Base-by-base conservation (phyloP, 2,888 invertebrate species). In the Mesopsocus fuscifrons region DNA sequence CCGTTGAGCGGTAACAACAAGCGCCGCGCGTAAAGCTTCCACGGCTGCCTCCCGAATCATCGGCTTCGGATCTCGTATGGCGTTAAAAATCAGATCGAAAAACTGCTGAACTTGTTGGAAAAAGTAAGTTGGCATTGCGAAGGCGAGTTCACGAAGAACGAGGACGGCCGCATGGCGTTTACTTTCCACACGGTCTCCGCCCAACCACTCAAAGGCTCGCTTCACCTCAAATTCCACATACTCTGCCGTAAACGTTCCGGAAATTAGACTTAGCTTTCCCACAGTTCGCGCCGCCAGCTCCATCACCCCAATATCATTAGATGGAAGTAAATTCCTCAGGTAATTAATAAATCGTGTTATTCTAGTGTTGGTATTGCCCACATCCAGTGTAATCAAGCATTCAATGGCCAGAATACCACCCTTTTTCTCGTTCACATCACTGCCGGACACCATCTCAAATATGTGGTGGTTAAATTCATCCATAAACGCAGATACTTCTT, bases 221-320 rank as follows among this genome's bases (percentile, higher is more conserved):
- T 91, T 91, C 2, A 95, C 88, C 64, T 95, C 94, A 65, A 92
- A 92, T 55, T 95, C 94, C n/a, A 97, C 92, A 58, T 94, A 92
- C 57, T 94, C 92, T 0, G 91, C 87, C 22, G 94, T 83, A 59
- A 88, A 89, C 0, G 91, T 88, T 11, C 94, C 94, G 1, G 85
- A 87, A 15, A 83, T 78, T 17, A 89, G 71, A 2, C 94, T 94
- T 43, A 98, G 65, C 51, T 85, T 83, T 1, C 94, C 95, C 50
- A 97, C 79, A 3, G 95, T 94, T 57, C 88, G 85, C 2, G 95
- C 92, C 3, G 94, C 89, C 51, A 95, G 68, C 64, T 95, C 92
- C 85, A 95, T 92, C 0, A 95, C 88, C 13, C 80, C 78, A 0
- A 83, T 80, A 67, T 95, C 94, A 50, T 76, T 82, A 2, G 88